Evolutionary conservation across 2,113 vertebrate genomes (phyloP).

Genomic region (Syrrhaptes paradoxus): DNA sequence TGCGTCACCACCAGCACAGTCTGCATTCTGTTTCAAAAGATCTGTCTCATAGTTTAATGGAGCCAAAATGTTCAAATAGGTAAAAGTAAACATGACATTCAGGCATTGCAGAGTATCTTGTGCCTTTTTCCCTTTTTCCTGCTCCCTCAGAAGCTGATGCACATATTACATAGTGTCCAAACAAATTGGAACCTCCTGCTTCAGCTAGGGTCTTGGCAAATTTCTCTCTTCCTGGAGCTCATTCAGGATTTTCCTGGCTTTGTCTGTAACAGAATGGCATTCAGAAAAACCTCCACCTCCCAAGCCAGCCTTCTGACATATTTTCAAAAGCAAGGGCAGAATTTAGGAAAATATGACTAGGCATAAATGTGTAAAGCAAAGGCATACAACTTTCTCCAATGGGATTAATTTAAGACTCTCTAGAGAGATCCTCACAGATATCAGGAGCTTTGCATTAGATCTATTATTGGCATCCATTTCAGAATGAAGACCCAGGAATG

Average conservation of each 20-base stretch:
- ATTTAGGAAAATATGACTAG: slow-evolving; percentile 35
- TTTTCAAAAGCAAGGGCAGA: slow-evolving; percentile 22
- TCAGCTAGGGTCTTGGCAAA: slow-evolving; percentile 57
- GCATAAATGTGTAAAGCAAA: slow-evolving; percentile 13
- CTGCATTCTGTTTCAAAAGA: not conserved
- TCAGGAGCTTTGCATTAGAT: not conserved
- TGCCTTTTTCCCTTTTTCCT: not conserved
- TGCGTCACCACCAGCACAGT: not conserved
- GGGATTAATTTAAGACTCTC: not conserved
- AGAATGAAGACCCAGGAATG: not conserved
- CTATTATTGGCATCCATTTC: not conserved
- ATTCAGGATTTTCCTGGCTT: slow-evolving; percentile 67
- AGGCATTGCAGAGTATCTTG: not conserved
- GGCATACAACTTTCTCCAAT: not conserved
- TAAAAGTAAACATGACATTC: not conserved
- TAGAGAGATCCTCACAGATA: not conserved
- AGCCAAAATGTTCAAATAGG: not conserved
- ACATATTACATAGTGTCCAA: slow-evolving; percentile 61
- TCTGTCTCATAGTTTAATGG: not conserved
- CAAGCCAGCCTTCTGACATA: slow-evolving; percentile 31
- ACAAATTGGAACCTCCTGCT: slow-evolving; percentile 71
- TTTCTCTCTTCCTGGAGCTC: slow-evolving; percentile 66
- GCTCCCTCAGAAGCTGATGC: slow-evolving; percentile 33
- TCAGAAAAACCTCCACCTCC: slow-evolving; percentile 58
- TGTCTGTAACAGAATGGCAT: slow-evolving; percentile 66